Base-by-base conservation (phyloP, 2,797 vertebrate genomes). In the Chromis chromis region DNA sequence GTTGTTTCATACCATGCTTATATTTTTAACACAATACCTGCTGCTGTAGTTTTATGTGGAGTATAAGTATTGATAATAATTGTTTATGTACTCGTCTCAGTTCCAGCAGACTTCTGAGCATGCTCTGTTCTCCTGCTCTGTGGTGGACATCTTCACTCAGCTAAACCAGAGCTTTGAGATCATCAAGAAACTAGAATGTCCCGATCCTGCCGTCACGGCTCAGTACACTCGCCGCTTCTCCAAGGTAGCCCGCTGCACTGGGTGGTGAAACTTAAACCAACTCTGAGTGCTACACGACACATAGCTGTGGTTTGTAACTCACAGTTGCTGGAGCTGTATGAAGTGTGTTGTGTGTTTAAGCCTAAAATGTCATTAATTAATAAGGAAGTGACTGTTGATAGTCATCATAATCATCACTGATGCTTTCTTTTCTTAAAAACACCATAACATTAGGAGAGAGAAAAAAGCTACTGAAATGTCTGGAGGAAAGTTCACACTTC, bases 131-230 rank as follows among this genome's bases (percentile, higher is more conserved):
- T 99, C 98, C 87, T 99, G 98, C 90, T 99, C 98, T 0, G 98
- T 99, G 94, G 98, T 99, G 88, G 98, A 99, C 0, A 96, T 99
- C 84, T 99, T 99, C 93, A 99, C 98, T 0, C 98, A 99, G 88
- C 97, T 99, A 86, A 99, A 99, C 91, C 98, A 99, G 93, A 99
- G 98, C 90, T 99, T 98, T 86, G 98, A 99, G 92, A 99, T 99
- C 88, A 98, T 99, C 91, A 98, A 96, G 92, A 99, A 99, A 86
- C 93, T 99, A 74, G 97, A 99, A 58, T 99, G 98, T 82, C 98
- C 98, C 0, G 98, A 99, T 81, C 97, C 97, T 0, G 92, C 74
- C 44, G 96, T 99, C 83, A 94, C 97, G 92, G 97, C 96, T 65
- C 96, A 96, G 83, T 99, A 99, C 89, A 98, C 97, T 65, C 94